Percentiles rank a stretch among this genome's conserved stretches.
phyloP scores from a whole-genome alignment of 2,113 vertebrate genomes.

The Xenopus laevis region DNA sequence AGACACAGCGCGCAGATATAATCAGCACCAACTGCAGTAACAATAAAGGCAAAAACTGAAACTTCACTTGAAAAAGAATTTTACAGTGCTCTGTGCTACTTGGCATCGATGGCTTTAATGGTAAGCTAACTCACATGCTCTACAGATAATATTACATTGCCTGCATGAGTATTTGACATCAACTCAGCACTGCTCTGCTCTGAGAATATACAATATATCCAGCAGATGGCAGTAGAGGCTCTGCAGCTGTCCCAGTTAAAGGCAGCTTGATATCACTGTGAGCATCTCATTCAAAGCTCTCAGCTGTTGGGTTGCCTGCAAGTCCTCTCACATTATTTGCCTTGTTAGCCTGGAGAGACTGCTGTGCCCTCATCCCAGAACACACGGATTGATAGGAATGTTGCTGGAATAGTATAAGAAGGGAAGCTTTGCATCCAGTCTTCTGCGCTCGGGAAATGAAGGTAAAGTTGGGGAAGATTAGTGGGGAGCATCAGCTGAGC shows the following conservation, averaged over 20 bases:
- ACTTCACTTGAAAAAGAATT: too few species aligned
- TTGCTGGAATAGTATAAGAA: not conserved
- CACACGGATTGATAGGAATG: slow-evolving; percentile 17
- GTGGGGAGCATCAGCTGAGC: not conserved
- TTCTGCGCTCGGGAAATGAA: slow-evolving; percentile 2
- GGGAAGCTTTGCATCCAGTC: not conserved
- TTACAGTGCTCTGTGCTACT: too few species aligned
- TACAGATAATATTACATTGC: too few species aligned
- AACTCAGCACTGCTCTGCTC: too few species aligned
- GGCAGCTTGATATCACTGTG: not conserved
- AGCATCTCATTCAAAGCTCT: slow-evolving; percentile 2
- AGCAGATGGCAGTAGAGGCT: slow-evolving; percentile 14
- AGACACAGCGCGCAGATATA: too few species aligned
- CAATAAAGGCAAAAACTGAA: too few species aligned
- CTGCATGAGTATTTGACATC: too few species aligned
- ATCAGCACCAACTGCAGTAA: too few species aligned
- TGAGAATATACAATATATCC: not conserved
- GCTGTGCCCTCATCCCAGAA: slow-evolving; percentile 1
- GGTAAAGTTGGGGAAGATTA: slow-evolving; percentile 18
- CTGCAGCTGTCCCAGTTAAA: not conserved
- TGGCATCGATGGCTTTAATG: too few species aligned
- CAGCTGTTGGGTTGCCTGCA: slow-evolving; percentile 25
- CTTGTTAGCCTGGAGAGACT: slow-evolving; percentile 15
- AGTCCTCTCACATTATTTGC: slow-evolving; percentile 19
- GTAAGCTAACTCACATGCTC: too few species aligned